Conservation (phyloP, 2,113 vertebrate genomes). For the Corythornis madagascariensis region DNA sequence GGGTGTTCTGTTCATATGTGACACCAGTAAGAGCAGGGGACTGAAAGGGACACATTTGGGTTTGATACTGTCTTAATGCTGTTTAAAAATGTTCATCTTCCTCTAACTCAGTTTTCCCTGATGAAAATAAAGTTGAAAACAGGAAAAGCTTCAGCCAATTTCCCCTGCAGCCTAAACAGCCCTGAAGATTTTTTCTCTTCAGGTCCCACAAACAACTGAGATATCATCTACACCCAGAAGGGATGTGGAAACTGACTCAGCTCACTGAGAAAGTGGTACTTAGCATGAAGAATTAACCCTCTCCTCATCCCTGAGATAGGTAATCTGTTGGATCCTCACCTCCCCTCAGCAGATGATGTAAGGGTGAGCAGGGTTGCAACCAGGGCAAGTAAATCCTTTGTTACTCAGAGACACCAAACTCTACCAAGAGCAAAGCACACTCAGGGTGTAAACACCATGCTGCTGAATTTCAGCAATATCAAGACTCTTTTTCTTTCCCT, state of each 20-base stretch:
- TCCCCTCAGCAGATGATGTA: not conserved
- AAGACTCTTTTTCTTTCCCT: too few species aligned
- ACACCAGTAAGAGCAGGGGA: not conserved
- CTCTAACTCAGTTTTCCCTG: not conserved
- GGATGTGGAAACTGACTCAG: not conserved
- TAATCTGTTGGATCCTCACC: rapidly evolving
- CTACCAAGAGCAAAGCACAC: rapidly evolving
- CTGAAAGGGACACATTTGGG: not conserved
- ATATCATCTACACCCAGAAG: not conserved
- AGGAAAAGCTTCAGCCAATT: not conserved
- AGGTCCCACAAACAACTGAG: not conserved
- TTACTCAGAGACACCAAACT: not conserved
- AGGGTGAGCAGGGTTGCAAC: too few species aligned
- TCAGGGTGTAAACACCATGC: not conserved
- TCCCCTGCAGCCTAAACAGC: not conserved
- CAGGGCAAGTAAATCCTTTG: not conserved
- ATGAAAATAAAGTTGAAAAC: not conserved
- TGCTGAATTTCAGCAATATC: not conserved
- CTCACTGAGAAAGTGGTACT: not conserved
- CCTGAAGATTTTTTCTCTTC: not conserved
- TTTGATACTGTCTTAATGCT: not conserved
- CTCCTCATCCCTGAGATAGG: rapidly evolving
- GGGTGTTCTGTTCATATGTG: rapidly evolving
- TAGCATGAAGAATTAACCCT: not conserved
- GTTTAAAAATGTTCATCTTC: not conserved